Evolutionary conservation across 2,113 vertebrate genomes (phyloP).

Genomic region (Apus apus): DNA sequence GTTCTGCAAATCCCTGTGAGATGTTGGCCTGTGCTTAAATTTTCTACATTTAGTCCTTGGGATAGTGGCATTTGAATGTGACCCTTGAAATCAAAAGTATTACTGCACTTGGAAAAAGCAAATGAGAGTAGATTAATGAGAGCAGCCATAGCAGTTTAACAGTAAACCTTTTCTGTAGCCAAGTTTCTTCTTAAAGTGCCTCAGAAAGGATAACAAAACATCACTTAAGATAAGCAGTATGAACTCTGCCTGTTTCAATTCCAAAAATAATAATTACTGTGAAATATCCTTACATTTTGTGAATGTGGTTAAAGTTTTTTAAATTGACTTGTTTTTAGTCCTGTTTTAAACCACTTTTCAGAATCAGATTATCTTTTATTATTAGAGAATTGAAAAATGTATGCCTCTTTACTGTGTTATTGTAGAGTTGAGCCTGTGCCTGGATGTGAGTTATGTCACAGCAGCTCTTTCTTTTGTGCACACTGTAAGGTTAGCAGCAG

Average conservation of each 20-base stretch:
- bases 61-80: constrained; percentile 20
- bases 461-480: not conserved
- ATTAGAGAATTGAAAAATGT: not conserved
- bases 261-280: not conserved
- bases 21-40: not conserved
- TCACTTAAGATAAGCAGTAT: not conserved
- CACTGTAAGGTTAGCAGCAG: not conserved
- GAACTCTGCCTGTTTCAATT: not conserved
- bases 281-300: not conserved
- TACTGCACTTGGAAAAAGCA: constrained; percentile 6
- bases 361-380: not conserved
- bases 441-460: not conserved
- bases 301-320: not conserved
- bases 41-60: constrained; percentile 8
- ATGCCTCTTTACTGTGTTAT: not conserved
- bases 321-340: not conserved
- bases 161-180: not conserved
- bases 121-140: not conserved
- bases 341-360: not conserved
- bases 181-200: not conserved
- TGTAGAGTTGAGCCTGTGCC: not conserved
- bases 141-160: not conserved
- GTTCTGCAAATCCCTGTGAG: constrained; percentile 23
- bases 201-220: not conserved
- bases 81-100: constrained; percentile 43